These are phyloP conservation scores for Polydrusus pterygomalis DNA, from an alignment of 2,888 invertebrate genomes.

Conservation along the genomic window DNA sequence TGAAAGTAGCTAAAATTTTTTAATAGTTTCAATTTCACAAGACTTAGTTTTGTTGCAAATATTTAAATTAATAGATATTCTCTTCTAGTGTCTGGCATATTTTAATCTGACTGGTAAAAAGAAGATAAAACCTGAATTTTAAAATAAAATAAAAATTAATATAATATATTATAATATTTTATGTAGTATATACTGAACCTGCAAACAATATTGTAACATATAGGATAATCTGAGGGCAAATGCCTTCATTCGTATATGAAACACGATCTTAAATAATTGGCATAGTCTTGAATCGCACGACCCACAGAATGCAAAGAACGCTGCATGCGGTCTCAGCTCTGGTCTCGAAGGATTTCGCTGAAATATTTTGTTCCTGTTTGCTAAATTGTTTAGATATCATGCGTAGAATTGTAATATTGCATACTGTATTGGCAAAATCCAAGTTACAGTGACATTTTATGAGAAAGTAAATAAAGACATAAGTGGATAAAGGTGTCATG, in stretches of 20 bases:
- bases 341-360: conserved; percentile 18
- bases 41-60: too few relatives aligned
- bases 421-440: too few relatives aligned
- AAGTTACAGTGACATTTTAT: too few relatives aligned
- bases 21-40: too few relatives aligned
- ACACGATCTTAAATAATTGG: conserved; percentile 46
- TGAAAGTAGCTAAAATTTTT: too few relatives aligned
- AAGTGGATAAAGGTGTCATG: too few relatives aligned
- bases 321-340: conserved; percentile 33
- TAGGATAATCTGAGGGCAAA: conserved; percentile 1
- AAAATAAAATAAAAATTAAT: neutral
- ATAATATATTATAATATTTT: too few relatives aligned
- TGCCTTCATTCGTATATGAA: conserved; percentile 17
- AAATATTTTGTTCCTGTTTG: conserved; percentile 26
- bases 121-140: neutral
- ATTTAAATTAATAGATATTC: too few relatives aligned
- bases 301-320: conserved; percentile 35
- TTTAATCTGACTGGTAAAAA: too few relatives aligned
- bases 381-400: conserved; percentile 14
- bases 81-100: too few relatives aligned
- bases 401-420: neutral
- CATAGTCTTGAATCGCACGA: conserved; percentile 31
- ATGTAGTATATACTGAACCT: neutral
- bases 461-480: too few relatives aligned
- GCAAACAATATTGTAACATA: neutral